A percentile compares a stretch with the other conserved stretches of the same genome.
Evolutionary conservation across 64 coral and sea anemone genomes (phyloP).

Genomic region (Dendrophyllia cribrosa): DNA sequence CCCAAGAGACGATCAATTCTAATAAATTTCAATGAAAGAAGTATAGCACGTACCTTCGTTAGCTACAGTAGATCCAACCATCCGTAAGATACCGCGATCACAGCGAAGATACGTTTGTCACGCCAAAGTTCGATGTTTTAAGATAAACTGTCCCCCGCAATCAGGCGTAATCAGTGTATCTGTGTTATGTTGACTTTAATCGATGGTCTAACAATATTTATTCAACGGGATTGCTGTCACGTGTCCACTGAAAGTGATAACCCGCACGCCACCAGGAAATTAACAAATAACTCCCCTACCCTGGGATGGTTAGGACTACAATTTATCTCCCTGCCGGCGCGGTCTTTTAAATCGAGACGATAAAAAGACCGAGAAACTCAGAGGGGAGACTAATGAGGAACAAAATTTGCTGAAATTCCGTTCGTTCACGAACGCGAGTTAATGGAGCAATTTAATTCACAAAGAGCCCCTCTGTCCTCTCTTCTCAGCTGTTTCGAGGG

Average conservation of each 20-base stretch:
- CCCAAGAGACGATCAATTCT: background rate
- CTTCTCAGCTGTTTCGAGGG: no score
- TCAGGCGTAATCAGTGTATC: background rate
- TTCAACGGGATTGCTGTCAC: background rate
- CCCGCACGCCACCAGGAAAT: background rate
- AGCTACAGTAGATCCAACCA: background rate
- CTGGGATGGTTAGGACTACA: background rate
- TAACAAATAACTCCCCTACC: background rate
- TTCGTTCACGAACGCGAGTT: no score
- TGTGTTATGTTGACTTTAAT: background rate
- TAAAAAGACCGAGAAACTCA: background rate
- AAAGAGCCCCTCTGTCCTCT: no score
- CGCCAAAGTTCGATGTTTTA: no score
- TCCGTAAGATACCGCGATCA: background rate
- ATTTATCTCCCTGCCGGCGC: background rate
- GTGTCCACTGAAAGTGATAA: background rate
- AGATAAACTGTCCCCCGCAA: no score
- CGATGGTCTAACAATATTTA: background rate
- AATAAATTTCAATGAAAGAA: background rate
- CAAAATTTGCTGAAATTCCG: no score
- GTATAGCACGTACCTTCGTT: background rate
- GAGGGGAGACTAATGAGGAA: background rate
- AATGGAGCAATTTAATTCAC: no score
- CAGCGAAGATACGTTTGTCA: background rate
- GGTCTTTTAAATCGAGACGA: no score